A percentile compares a stretch with the other conserved stretches of the same genome.
Conservation (phyloP, 2,113 vertebrate species). For the Tiliqua scincoides region DNA sequence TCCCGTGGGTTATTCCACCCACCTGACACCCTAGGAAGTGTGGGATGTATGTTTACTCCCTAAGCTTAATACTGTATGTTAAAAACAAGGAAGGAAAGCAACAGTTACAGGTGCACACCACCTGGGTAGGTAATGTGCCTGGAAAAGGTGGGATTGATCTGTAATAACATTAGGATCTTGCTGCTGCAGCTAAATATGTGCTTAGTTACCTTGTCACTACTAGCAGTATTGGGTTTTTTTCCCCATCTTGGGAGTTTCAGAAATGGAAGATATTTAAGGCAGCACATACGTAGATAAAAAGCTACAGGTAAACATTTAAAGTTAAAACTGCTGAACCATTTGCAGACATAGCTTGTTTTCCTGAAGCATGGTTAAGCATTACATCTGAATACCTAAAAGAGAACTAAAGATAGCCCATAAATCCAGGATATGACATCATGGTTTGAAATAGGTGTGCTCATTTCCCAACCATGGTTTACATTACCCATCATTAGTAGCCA, state of each 20-base stretch:
- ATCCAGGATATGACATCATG: not conserved
- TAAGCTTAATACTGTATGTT: slow-evolving; percentile 39
- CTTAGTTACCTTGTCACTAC: not conserved
- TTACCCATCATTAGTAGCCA: too few species aligned
- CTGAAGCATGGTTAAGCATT: not conserved
- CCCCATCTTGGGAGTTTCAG: not conserved
- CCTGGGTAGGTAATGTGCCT: not conserved
- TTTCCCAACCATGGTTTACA: not conserved
- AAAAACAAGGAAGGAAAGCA: slow-evolving; percentile 17
- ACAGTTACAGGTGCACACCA: slow-evolving; percentile 37
- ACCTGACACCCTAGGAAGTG: not conserved
- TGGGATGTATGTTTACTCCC: slow-evolving; percentile 8
- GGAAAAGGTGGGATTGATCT: slow-evolving; percentile 10
- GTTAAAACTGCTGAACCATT: not conserved
- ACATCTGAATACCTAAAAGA: not conserved
- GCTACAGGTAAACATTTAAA: not conserved
- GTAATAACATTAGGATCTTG: slow-evolving; percentile 43
- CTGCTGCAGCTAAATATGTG: slow-evolving; percentile 42
- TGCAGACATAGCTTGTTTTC: not conserved
- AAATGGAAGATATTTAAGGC: not conserved
- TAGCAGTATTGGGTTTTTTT: not conserved
- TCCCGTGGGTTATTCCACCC: slow-evolving; percentile 34
- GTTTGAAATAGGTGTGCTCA: not conserved
- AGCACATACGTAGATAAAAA: not conserved
- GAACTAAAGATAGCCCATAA: not conserved